Percentiles rank a stretch among this genome's conserved stretches.
Conservation (phyloP, 2,113 vertebrate genomes). For the Sphaerodactylus townsendi region DNA sequence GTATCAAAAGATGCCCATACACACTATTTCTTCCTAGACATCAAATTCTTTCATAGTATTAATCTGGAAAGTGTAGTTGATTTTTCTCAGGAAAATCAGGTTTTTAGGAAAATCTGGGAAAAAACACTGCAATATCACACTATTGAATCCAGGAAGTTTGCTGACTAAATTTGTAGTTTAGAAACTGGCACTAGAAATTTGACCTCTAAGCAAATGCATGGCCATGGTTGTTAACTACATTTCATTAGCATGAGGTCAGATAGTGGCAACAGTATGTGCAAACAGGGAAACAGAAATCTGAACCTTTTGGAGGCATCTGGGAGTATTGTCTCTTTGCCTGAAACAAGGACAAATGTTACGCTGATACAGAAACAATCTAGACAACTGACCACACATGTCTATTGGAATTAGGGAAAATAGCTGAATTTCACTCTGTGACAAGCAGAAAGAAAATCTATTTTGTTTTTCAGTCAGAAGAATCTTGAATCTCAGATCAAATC, state of each 20-base stretch:
- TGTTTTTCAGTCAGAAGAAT: neutral
- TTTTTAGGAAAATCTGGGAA: too few relatives aligned
- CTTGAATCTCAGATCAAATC: neutral
- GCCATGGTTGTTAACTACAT: neutral
- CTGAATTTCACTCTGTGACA: neutral
- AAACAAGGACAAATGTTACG: constrained; percentile 9
- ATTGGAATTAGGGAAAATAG: constrained; percentile 14
- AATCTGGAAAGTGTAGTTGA: constrained; percentile 21
- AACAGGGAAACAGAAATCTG: neutral
- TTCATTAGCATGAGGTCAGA: constrained; percentile 13
- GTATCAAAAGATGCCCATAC: neutral
- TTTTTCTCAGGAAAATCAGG: constrained; percentile 22
- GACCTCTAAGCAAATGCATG: constrained; percentile 12
- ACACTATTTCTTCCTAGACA: neutral
- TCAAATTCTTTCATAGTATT: constrained; percentile 18
- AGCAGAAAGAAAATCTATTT: constrained; percentile 3
- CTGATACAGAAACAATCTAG: neutral
- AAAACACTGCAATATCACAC: neutral
- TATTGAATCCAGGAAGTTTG: neutral
- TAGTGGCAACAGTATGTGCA: neutral
- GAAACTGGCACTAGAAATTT: constrained; percentile 26
- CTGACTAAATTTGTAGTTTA: constrained; percentile 11
- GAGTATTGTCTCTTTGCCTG: neutral
- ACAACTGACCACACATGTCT: neutral
- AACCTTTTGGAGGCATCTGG: neutral